Evolutionary conservation across 92 coral and sea anemone species (phyloP).

Genomic region (Heliopora coerulea): DNA sequence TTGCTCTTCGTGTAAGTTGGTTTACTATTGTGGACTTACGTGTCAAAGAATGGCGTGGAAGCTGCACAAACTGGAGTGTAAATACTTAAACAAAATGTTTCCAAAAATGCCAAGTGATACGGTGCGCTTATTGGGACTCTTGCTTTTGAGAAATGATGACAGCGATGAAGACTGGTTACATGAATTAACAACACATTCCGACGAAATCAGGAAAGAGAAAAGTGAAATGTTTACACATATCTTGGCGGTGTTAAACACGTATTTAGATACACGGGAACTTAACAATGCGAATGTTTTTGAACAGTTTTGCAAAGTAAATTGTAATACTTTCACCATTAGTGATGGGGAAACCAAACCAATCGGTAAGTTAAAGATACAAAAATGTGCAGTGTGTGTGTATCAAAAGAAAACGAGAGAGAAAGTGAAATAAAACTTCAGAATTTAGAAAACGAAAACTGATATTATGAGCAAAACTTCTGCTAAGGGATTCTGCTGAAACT

Average conservation of each 20-base stretch:
- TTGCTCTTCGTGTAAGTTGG: constrained; percentile 81
- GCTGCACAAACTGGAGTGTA: constrained; percentile 80
- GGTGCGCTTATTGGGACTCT: constrained; percentile 62
- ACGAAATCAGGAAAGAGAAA: constrained; percentile 51
- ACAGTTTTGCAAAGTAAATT: constrained; percentile 81
- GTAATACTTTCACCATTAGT: constrained; percentile 88
- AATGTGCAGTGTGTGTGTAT: too few relatives aligned
- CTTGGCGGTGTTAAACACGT: constrained; percentile 53
- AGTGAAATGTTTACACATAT: constrained; percentile 66
- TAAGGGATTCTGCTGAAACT: too few relatives aligned
- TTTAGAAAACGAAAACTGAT: too few relatives aligned
- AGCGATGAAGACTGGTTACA: constrained; percentile 36
- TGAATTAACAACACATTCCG: constrained; percentile 67
- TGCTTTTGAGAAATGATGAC: not conserved
- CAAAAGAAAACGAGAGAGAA: too few relatives aligned
- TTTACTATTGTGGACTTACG: constrained; percentile 70
- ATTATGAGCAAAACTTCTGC: too few relatives aligned
- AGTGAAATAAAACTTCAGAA: too few relatives aligned
- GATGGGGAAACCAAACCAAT: constrained; percentile 83
- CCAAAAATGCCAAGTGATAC: constrained; percentile 80
- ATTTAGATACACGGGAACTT: constrained; percentile 49
- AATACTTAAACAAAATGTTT: constrained; percentile 49
- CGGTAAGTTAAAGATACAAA: constrained; percentile 68
- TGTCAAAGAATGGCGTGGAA: constrained; percentile 91
- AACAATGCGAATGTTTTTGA: constrained; percentile 59